A percentile compares a stretch with the other conserved stretches of the same genome.
phyloP scores from a whole-genome alignment of 2,888 invertebrate genomes.

The Drepana falcataria region DNA sequence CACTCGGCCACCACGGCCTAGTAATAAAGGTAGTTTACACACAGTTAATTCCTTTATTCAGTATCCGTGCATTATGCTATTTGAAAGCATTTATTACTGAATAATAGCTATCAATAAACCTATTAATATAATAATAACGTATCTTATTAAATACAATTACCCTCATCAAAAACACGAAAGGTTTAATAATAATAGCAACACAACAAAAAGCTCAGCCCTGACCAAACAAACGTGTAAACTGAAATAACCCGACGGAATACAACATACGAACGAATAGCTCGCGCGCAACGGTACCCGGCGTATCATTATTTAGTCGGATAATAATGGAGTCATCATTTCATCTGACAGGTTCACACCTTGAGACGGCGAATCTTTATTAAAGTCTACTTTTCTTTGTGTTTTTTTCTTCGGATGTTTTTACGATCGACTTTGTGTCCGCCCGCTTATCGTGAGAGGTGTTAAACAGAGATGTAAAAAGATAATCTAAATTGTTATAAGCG shows the following conservation, averaged over 20 bases:
- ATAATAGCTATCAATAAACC: too few species aligned
- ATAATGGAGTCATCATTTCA: slow-evolving; percentile 76
- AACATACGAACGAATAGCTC: slow-evolving; percentile 58
- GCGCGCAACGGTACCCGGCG: slow-evolving; percentile 46
- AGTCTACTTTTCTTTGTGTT: slow-evolving; percentile 34
- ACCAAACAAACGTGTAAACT: slow-evolving; percentile 20
- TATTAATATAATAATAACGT: not conserved
- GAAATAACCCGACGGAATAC: slow-evolving; percentile 35
- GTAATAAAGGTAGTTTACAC: too few species aligned
- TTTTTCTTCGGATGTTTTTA: slow-evolving; percentile 58
- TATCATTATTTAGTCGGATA: slow-evolving; percentile 69
- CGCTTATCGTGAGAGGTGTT: slow-evolving; percentile 52
- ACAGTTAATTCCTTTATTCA: too few species aligned
- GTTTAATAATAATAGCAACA: not conserved
- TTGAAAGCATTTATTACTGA: too few species aligned
- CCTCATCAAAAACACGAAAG: not conserved
- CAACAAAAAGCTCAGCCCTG: slow-evolving; percentile 27
- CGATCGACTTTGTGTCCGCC: slow-evolving; percentile 56
- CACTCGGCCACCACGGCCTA: too few species aligned
- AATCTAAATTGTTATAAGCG: slow-evolving; percentile 46
- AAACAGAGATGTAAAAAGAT: slow-evolving; percentile 59
- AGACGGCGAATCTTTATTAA: slow-evolving; percentile 65
- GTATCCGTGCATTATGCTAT: too few species aligned
- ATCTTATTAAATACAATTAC: not conserved
- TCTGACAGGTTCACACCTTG: slow-evolving; percentile 77